A percentile compares a stretch with the other conserved stretches of the same genome.
phyloP scores from a whole-genome alignment of 2,113 vertebrate genomes.

The Panthera uncia region DNA sequence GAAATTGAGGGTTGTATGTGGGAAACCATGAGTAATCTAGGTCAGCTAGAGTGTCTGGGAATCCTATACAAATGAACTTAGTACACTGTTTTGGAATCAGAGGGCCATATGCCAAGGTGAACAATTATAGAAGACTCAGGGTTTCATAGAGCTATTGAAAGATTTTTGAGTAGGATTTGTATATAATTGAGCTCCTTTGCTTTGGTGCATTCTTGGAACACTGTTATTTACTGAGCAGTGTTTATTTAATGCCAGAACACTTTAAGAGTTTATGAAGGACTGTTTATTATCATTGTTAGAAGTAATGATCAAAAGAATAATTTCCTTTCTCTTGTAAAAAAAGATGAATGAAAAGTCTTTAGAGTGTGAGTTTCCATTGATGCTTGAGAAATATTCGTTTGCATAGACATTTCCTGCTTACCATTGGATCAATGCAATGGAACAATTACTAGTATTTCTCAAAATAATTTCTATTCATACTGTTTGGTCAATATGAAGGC shows the following conservation, averaged over 20 bases:
- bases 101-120: not conserved
- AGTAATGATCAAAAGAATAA: constrained; percentile 21
- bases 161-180: not conserved
- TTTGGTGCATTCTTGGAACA: not conserved
- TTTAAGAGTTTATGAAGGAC: not conserved
- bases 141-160: not conserved
- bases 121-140: not conserved
- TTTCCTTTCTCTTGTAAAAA: constrained; percentile 10
- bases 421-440: not conserved
- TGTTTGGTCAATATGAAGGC: not conserved
- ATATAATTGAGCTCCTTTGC: not conserved
- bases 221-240: not conserved
- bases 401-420: not conserved
- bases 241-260: not conserved
- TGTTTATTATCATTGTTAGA: not conserved
- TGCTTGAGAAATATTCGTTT: not conserved
- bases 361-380: not conserved
- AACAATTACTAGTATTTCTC: not conserved
- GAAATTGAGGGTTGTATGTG: not conserved
- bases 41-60: constrained; percentile 27
- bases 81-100: constrained; percentile 16
- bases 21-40: constrained; percentile 36
- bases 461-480: not conserved
- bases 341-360: not conserved
- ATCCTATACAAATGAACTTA: constrained; percentile 43